These are phyloP conservation scores for Phycodurus eques DNA, from an alignment of 2,113 vertebrate species.

Conservation along the genomic window DNA sequence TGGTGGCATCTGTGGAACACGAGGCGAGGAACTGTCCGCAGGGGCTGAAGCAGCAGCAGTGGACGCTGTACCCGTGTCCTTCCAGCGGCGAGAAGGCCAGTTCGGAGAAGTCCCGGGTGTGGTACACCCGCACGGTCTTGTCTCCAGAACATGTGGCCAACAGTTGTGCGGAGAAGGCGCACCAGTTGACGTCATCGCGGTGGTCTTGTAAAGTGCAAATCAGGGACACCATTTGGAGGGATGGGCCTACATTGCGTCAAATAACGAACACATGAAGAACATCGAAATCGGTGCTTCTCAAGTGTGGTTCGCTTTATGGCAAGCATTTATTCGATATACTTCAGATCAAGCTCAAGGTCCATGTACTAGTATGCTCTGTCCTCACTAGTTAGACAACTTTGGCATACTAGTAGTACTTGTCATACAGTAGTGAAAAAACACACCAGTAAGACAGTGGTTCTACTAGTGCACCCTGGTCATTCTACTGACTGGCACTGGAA, in stretches of 20 bases:
- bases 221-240: constrained; percentile 80
- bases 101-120: constrained; percentile 75
- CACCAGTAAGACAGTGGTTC: too few species aligned
- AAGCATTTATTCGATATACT: background rate
- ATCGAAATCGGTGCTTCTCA: background rate
- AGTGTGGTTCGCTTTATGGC: background rate
- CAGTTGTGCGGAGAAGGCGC: constrained; percentile 80
- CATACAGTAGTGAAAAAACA: too few species aligned
- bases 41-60: constrained; percentile 91
- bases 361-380: too few species aligned
- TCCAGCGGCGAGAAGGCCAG: constrained; percentile 82
- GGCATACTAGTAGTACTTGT: too few species aligned
- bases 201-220: constrained; percentile 85
- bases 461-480: too few species aligned
- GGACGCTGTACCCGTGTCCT: constrained; percentile 86
- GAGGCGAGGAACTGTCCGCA: constrained; percentile 84
- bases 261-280: background rate
- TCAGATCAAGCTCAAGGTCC: background rate
- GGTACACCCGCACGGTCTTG: constrained; percentile 86
- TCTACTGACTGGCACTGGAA: too few species aligned
- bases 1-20: constrained; percentile 89
- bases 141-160: constrained; percentile 92
- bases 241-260: background rate
- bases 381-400: too few species aligned
- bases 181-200: constrained; percentile 86